Evolutionary conservation across 1,140 invertebrate genomes (phyloP).

Genomic region (Drosophila micromelanica): DNA sequence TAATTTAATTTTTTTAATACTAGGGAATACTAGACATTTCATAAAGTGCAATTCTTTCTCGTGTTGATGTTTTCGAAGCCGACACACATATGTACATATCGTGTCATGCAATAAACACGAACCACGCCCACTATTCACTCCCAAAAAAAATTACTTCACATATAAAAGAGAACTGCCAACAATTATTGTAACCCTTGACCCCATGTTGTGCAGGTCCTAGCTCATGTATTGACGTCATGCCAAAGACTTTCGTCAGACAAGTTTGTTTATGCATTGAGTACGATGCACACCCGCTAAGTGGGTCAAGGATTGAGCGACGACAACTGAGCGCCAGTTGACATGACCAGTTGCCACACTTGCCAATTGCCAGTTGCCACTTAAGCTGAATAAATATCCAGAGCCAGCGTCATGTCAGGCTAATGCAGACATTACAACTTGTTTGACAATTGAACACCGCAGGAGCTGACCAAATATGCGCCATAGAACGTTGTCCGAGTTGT

Average conservation of each 20-base stretch:
- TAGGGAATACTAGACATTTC: too few relatives aligned
- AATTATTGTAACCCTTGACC: conserved; percentile 19
- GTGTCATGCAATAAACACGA: too few relatives aligned
- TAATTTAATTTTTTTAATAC: too few relatives aligned
- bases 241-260: conserved; percentile 1
- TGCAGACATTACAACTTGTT: conserved; percentile 39
- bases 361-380: conserved; percentile 15
- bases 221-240: conserved; percentile 57
- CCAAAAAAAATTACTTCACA: background rate
- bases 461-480: conserved; percentile 24
- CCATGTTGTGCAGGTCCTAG: conserved; percentile 8
- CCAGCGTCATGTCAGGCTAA: conserved; percentile 9
- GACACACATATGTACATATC: too few relatives aligned
- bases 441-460: conserved; percentile 22
- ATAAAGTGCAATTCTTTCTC: too few relatives aligned
- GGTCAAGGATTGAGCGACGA: conserved; percentile 64
- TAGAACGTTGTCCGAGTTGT: background rate
- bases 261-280: conserved; percentile 40
- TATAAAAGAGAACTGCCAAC: background rate
- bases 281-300: conserved; percentile 38
- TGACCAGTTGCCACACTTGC: conserved; percentile 7
- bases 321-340: conserved; percentile 24
- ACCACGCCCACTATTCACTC: too few relatives aligned
- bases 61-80: too few relatives aligned
- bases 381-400: conserved; percentile 18